These are phyloP conservation scores for Enteromius viviparus DNA, from an alignment of 2,797 vertebrate genomes.

Conservation along the genomic window DNA sequence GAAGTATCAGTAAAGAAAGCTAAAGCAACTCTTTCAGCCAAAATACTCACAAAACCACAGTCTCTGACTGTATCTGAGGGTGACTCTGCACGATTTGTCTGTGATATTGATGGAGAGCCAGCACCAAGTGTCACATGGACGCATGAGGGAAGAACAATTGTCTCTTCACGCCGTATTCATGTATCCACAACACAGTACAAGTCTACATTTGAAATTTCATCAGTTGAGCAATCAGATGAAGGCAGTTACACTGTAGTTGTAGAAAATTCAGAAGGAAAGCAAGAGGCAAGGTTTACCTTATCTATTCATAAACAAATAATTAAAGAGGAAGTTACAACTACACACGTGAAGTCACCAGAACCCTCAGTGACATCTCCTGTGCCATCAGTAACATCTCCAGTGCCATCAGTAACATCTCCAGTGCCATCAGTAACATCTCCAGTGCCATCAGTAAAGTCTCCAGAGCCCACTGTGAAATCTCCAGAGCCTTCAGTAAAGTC, in stretches of 20 bases:
- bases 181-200: slow-evolving; percentile 92
- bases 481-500: slow-evolving; percentile 66
- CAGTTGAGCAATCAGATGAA: slow-evolving; percentile 86
- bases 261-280: slow-evolving; percentile 89
- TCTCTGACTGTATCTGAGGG: slow-evolving; percentile 89
- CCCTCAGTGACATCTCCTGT: slow-evolving; percentile 68
- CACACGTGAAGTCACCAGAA: slow-evolving; percentile 85
- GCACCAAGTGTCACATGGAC: slow-evolving; percentile 90
- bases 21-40: slow-evolving; percentile 86
- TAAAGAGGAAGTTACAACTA: slow-evolving; percentile 80
- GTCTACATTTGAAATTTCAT: slow-evolving; percentile 90
- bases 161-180: slow-evolving; percentile 81
- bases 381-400: slow-evolving; percentile 73
- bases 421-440: slow-evolving; percentile 70
- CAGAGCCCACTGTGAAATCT: slow-evolving; percentile 72
- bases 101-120: slow-evolving; percentile 94
- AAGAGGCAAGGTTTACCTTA: slow-evolving; percentile 92
- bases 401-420: slow-evolving; percentile 78
- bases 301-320: slow-evolving; percentile 81
- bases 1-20: slow-evolving; percentile 81
- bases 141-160: slow-evolving; percentile 76
- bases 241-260: slow-evolving; percentile 91
- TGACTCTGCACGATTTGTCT: slow-evolving; percentile 89
- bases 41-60: slow-evolving; percentile 93
- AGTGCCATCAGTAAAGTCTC: slow-evolving; percentile 57